Conservation (phyloP, 2,888 invertebrate genomes). For the Molorchus minor region DNA sequence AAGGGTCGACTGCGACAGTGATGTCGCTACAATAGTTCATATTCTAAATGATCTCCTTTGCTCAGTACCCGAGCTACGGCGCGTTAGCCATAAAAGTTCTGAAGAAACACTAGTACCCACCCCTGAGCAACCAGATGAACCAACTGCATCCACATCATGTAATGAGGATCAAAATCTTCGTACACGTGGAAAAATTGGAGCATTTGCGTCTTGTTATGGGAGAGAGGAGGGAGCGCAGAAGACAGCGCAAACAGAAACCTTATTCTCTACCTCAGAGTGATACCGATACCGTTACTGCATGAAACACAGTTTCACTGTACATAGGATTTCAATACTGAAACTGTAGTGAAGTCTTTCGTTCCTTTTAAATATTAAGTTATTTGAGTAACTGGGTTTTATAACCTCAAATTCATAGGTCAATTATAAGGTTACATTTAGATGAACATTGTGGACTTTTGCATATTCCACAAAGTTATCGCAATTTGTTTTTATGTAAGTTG, state of each 20-base stretch:
- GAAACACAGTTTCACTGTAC: slow-evolving; percentile 42
- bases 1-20: slow-evolving; percentile 91
- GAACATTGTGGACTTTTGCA: slow-evolving; percentile 3
- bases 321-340: slow-evolving; percentile 37
- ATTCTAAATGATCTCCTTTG: slow-evolving; percentile 93
- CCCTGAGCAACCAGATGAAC: slow-evolving; percentile 56
- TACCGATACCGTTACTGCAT: slow-evolving; percentile 62
- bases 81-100: slow-evolving; percentile 52
- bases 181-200: slow-evolving; percentile 80
- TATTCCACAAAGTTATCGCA: neutral
- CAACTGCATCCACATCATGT: slow-evolving; percentile 38
- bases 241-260: slow-evolving; percentile 79
- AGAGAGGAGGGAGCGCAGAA: slow-evolving; percentile 84
- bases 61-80: slow-evolving; percentile 72
- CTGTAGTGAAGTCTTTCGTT: slow-evolving; percentile 11
- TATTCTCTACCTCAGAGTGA: slow-evolving; percentile 67
- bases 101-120: slow-evolving; percentile 56
- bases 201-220: slow-evolving; percentile 90
- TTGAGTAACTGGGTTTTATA: slow-evolving; percentile 20
- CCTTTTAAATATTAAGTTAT: neutral
- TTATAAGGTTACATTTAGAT: neutral
- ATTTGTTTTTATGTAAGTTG: neutral
- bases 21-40: slow-evolving; percentile 95
- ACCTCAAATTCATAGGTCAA: slow-evolving; percentile 24
- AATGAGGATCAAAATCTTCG: slow-evolving; percentile 61